Evolutionary conservation across 2,113 vertebrate genomes (phyloP).

Genomic region (Erpornis zantholeuca): DNA sequence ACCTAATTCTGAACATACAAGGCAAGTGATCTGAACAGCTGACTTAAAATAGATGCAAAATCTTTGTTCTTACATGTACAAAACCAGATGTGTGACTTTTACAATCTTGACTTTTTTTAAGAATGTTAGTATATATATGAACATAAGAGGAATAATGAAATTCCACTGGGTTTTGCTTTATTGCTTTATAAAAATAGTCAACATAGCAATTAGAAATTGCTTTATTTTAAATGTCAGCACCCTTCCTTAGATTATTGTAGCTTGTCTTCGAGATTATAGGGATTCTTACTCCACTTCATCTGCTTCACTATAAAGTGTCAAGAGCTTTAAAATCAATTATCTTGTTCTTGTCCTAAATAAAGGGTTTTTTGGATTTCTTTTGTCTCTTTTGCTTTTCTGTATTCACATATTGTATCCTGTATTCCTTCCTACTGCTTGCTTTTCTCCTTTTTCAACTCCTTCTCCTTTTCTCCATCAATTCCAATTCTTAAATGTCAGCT

Average conservation of each 20-base stretch:
- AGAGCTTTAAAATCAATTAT: not conserved
- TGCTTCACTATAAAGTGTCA: not conserved
- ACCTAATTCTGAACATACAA: not conserved
- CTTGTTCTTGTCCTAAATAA: not conserved
- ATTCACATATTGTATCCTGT: not conserved
- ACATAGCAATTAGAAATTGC: not conserved
- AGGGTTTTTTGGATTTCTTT: not conserved
- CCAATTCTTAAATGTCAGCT: not conserved
- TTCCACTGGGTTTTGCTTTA: not conserved
- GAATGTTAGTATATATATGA: not conserved
- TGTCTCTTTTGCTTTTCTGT: not conserved
- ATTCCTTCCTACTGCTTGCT: not conserved
- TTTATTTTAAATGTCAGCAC: not conserved
- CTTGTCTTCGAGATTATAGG: not conserved
- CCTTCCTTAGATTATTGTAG: not conserved
- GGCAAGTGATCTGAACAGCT: not conserved
- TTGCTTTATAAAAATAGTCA: not conserved
- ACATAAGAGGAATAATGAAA: not conserved
- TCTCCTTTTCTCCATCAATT: not conserved
- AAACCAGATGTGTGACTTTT: not conserved
- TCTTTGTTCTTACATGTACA: not conserved
- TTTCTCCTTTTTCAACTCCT: not conserved
- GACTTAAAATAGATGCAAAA: not conserved
- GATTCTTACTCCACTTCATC: not conserved
- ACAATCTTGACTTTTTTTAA: not conserved